A percentile compares a stretch with the other conserved stretches of the same genome.
Conservation (phyloP, 2,113 vertebrate genomes). For the Patagioenas fasciata region DNA sequence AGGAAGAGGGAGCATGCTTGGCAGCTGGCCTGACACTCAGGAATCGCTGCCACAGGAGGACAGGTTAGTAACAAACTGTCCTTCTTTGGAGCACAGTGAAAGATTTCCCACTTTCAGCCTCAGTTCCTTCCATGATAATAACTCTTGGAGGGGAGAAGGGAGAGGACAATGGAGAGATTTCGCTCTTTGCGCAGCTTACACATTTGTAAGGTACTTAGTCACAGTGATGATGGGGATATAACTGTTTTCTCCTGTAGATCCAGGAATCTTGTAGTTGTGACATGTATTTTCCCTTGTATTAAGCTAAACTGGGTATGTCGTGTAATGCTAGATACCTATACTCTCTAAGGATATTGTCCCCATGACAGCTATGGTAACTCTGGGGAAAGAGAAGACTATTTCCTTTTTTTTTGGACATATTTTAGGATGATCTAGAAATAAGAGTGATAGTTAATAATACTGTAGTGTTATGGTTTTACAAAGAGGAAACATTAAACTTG, state of each 20-base stretch:
- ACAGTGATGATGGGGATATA: neutral
- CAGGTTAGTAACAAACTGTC: conserved; percentile 44
- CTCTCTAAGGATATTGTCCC: neutral
- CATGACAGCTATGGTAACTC: neutral
- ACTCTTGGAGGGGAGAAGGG: neutral
- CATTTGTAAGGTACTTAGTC: neutral
- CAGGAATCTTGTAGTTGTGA: neutral
- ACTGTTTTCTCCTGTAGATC: neutral
- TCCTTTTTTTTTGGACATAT: neutral
- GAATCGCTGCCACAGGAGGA: neutral
- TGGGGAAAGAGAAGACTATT: neutral
- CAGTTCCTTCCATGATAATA: neutral
- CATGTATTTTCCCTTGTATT: neutral
- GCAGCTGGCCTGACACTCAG: neutral
- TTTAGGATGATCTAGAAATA: neutral
- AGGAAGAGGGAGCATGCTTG: conserved; percentile 36
- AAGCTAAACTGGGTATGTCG: neutral
- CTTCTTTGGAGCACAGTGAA: neutral
- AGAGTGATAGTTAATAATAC: neutral
- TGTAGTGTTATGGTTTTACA: neutral
- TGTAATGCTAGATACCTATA: neutral
- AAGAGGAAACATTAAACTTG: neutral
- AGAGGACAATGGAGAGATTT: neutral
- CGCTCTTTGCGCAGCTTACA: neutral
- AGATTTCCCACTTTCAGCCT: neutral